Evolutionary conservation across 2,888 invertebrate genomes (phyloP), one percentile per base, ranked within the genome.

Genomic region (Epicampocera succincta): DNA sequence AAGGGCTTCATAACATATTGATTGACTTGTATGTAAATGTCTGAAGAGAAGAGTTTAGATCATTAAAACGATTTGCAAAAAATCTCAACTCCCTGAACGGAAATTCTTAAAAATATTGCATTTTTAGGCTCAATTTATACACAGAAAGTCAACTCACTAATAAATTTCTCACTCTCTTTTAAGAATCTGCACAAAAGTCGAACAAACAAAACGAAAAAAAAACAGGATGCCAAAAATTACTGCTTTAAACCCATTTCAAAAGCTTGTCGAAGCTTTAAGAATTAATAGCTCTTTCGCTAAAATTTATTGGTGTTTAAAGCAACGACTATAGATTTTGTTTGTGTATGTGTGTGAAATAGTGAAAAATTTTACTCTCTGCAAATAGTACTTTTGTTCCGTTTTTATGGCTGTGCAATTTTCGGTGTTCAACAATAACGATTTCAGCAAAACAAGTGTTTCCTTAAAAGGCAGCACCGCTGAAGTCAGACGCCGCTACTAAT

Each of bases 11-110:
- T 96, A 74, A 92, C 92, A 84, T 95, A 93, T 79, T 94, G 94
- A 88, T 97, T 96, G 79, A 97, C 95, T 91, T 96, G 94, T 80
- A 97, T 94, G 84, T 96, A 94, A 58, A 97, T 95, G 90, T 97
- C 97, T 97, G 88, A 79, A 42, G 56, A 40, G 9, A 50, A 21
- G 21, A 33, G 9, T 33, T 33, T 33, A 9, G 5, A 33, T 33
- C 33, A 29, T n/a, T n/a, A n/a, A n/a, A n/a, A n/a, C 25, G 25
- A n/a, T n/a, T n/a, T n/a, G n/a, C n/a, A n/a, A n/a, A n/a, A n/a
- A n/a, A n/a, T n/a, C n/a, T n/a, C n/a, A n/a, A n/a, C n/a, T n/a
- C n/a, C n/a, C n/a, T n/a, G n/a, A n/a, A n/a, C n/a, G n/a, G 5
- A 25, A 25, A 25, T 25, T 25, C 5, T 25, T 5, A 25, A 25